These are phyloP conservation scores for Bubo blakistoni DNA, from an alignment of 2,113 vertebrate genomes.

Conservation along the genomic window DNA sequence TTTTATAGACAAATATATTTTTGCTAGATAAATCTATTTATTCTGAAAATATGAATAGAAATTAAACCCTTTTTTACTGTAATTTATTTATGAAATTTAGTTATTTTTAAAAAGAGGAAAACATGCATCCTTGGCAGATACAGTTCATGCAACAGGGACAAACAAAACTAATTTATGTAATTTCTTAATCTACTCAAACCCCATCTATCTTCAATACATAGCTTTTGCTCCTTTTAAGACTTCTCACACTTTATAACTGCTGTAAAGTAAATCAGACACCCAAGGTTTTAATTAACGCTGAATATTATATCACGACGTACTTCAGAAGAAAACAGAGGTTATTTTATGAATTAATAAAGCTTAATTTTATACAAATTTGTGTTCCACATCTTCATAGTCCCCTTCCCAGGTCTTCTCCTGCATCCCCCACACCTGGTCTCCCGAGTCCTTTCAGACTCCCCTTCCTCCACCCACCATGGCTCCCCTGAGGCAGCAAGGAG, in stretches of 20 bases:
- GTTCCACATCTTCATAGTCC: not conserved
- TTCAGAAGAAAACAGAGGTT: not conserved
- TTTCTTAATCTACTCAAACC: not conserved
- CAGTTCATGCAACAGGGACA: not conserved
- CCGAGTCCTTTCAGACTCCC: not conserved
- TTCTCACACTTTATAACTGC: not conserved
- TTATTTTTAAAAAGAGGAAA: not conserved
- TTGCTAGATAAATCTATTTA: not conserved
- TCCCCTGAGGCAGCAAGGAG: not conserved
- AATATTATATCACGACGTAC: not conserved
- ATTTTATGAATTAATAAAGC: not conserved
- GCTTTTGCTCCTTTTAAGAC: not conserved
- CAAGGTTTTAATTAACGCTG: not conserved
- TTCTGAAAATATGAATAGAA: not conserved
- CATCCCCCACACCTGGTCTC: rapidly evolving
- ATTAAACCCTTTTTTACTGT: not conserved
- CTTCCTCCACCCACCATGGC: not conserved
- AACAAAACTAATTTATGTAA: not conserved
- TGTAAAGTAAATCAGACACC: not conserved
- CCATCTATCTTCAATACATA: not conserved
- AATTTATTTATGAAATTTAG: not conserved
- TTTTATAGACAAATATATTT: not conserved
- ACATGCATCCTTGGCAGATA: not conserved
- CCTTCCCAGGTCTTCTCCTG: not conserved
- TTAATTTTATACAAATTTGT: not conserved